These are phyloP conservation scores for Acropternis orthonyx DNA, from an alignment of 2,797 vertebrate species.

Conservation along the genomic window DNA sequence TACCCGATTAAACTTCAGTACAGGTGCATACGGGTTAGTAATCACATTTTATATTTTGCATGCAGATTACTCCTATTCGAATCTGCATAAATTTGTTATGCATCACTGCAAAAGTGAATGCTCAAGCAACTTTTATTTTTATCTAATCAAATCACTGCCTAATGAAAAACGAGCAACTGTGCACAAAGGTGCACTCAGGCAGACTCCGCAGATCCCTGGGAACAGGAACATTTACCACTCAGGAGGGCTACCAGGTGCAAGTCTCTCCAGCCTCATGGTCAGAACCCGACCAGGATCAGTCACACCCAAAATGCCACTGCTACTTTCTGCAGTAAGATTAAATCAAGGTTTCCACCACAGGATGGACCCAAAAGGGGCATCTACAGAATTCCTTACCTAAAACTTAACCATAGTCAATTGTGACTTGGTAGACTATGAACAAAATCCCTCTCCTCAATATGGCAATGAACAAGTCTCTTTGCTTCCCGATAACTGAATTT, in stretches of 20 bases:
- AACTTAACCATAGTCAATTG: not conserved
- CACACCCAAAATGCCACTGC: not conserved
- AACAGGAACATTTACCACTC: not conserved
- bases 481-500: not conserved
- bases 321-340: not conserved
- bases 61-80: constrained; percentile 72
- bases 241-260: not conserved
- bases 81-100: constrained; percentile 81
- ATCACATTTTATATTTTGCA: constrained; percentile 76
- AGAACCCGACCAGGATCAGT: not conserved
- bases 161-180: constrained; percentile 73
- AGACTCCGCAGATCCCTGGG: constrained; percentile 8
- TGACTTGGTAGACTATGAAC: not conserved
- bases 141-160: constrained; percentile 79
- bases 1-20: constrained; percentile 73
- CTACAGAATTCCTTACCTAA: not conserved
- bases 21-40: constrained; percentile 74
- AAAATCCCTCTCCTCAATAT: not conserved
- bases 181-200: constrained; percentile 55
- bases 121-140: constrained; percentile 82
- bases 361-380: not conserved
- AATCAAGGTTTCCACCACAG: not conserved
- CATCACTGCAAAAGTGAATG: constrained; percentile 76
- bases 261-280: not conserved
- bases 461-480: not conserved